Evolutionary conservation across 2,113 vertebrate species (phyloP).

Genomic region (Laticauda laticaudata): DNA sequence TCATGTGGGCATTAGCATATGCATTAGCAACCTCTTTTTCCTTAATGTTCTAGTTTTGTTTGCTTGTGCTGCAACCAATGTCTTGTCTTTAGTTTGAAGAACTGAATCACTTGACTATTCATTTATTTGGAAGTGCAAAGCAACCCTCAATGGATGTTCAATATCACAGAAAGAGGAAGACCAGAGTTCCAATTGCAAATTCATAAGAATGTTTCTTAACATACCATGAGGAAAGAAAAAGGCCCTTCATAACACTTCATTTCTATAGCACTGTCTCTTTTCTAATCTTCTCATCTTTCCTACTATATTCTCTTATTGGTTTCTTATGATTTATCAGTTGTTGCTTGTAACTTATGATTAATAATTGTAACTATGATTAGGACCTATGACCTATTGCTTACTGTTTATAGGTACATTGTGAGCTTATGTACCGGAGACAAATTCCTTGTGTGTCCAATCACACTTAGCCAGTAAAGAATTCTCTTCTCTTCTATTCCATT

Average conservation of each 20-base stretch:
- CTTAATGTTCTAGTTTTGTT: conserved; percentile 51
- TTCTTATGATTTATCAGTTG: no score
- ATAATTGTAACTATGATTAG: no score
- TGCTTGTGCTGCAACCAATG: conserved; percentile 61
- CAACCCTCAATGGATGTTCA: conserved; percentile 47
- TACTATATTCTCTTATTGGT: no score
- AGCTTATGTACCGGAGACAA: no score
- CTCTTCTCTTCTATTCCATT: no score
- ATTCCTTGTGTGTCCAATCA: no score
- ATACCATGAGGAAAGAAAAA: conserved; percentile 2
- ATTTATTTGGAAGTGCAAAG: conserved; percentile 50
- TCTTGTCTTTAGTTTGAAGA: conserved; percentile 48
- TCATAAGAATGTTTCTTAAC: conserved; percentile 37
- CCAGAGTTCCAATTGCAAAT: conserved; percentile 43
- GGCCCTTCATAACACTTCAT: neutral
- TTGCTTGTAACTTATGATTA: no score
- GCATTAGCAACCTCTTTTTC: conserved; percentile 39
- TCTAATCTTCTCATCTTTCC: no score
- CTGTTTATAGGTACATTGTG: no score
- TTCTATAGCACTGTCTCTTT: no score
- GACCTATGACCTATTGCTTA: no score
- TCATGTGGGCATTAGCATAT: conserved; percentile 54
- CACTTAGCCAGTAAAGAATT: no score
- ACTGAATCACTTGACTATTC: conserved; percentile 48
- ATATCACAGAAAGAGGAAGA: conserved; percentile 41